These are phyloP conservation scores for Limnodromus scolopaceus DNA, from an alignment of 2,797 vertebrate genomes.

Conservation along the genomic window DNA sequence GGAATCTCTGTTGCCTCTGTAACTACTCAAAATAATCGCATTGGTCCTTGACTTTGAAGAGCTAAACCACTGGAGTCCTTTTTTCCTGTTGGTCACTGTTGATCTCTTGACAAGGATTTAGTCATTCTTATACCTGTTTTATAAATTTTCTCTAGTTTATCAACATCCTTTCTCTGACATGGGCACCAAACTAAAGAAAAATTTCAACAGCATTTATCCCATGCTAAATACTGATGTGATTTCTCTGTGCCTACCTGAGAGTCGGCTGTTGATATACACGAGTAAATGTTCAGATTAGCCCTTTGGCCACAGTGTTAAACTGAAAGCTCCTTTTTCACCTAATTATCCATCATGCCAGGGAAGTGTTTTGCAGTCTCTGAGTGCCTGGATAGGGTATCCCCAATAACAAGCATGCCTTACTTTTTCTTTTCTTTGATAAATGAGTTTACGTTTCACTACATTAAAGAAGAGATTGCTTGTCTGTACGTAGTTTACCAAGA, in stretches of 20 bases:
- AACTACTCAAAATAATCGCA: not conserved
- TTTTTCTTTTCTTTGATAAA: not conserved
- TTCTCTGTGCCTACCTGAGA: not conserved
- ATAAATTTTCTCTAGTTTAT: not conserved
- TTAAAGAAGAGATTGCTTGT: not conserved
- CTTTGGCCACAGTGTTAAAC: not conserved
- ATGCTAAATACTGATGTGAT: not conserved
- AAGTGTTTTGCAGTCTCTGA: not conserved
- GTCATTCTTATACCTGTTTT: not conserved
- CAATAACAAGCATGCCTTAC: not conserved
- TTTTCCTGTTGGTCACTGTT: not conserved
- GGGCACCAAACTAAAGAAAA: not conserved
- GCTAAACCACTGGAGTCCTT: not conserved
- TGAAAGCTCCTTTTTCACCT: not conserved
- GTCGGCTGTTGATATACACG: rapidly evolving
- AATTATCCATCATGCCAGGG: not conserved
- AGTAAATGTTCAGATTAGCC: not conserved
- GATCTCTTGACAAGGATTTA: not conserved
- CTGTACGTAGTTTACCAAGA: not conserved
- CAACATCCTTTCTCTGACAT: not conserved
- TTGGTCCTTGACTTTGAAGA: not conserved
- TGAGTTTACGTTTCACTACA: not conserved
- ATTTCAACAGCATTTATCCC: not conserved
- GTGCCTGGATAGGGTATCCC: not conserved
- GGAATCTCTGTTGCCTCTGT: not conserved